Conservation (phyloP, 2,113 vertebrate species). For the Chiloscyllium plagiosum region DNA sequence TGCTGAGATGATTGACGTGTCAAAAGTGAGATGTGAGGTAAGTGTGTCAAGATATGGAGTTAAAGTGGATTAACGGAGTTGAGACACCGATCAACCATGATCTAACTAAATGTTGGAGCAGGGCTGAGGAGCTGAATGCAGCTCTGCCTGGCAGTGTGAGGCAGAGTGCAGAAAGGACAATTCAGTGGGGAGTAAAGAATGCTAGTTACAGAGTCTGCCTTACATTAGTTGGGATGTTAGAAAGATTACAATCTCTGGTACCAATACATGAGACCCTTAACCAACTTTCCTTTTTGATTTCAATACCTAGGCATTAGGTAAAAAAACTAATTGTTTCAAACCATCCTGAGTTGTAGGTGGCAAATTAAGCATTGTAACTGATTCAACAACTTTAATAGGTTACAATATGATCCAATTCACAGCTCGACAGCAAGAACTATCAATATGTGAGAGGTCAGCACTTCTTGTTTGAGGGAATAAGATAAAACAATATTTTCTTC, state of each 20-base stretch:
- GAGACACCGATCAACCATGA: background rate
- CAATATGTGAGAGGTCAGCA: background rate
- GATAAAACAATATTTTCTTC: background rate
- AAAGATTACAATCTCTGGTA: background rate
- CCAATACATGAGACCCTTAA: background rate
- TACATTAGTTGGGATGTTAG: background rate
- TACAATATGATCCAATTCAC: background rate
- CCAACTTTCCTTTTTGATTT: background rate
- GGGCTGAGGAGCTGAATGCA: background rate
- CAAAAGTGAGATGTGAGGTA: background rate
- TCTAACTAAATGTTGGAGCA: background rate
- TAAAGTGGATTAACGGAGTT: background rate
- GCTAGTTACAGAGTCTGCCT: background rate
- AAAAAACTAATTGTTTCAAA: background rate
- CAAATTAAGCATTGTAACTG: background rate
- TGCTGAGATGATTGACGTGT: background rate
- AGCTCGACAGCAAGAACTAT: background rate
- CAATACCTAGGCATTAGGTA: background rate
- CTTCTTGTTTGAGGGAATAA: background rate
- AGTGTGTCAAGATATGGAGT: background rate
- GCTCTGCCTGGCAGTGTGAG: too few species aligned
- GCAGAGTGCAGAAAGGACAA: background rate
- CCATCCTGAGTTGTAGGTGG: background rate
- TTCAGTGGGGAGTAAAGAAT: background rate
- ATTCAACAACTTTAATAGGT: background rate